These are phyloP conservation scores for Vireo griseus DNA, from an alignment of 2,797 vertebrate species.

Conservation along the genomic window DNA sequence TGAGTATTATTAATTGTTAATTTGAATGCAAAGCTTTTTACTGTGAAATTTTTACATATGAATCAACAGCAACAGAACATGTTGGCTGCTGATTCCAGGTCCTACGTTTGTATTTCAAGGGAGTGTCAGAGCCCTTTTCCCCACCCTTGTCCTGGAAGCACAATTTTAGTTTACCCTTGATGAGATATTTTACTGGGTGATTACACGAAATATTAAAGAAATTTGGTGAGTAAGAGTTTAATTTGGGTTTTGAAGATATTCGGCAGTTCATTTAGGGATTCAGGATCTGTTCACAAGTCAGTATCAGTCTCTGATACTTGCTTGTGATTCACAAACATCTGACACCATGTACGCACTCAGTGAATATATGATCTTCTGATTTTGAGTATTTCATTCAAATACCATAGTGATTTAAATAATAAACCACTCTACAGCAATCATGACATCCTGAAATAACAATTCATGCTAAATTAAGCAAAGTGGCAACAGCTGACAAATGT, in stretches of 20 bases:
- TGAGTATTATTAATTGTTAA: background rate
- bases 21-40: background rate
- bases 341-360: background rate
- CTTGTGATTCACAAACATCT: conserved; percentile 24
- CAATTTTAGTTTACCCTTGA: background rate
- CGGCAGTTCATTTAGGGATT: background rate
- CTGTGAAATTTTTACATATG: background rate
- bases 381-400: conserved; percentile 33
- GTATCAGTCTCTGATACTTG: background rate
- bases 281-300: background rate
- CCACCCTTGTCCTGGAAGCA: background rate
- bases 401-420: conserved; percentile 40
- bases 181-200: background rate
- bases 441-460: conserved; percentile 58
- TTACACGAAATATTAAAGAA: background rate
- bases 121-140: background rate
- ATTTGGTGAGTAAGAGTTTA: background rate
- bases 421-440: conserved; percentile 51
- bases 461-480: conserved; percentile 54
- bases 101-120: background rate
- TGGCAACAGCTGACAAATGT: conserved; percentile 58
- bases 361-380: background rate
- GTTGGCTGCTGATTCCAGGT: background rate
- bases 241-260: background rate
- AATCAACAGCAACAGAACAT: background rate